Base-by-base conservation (phyloP, 2,888 invertebrate genomes). In the Drosophila kambysellisi region DNA sequence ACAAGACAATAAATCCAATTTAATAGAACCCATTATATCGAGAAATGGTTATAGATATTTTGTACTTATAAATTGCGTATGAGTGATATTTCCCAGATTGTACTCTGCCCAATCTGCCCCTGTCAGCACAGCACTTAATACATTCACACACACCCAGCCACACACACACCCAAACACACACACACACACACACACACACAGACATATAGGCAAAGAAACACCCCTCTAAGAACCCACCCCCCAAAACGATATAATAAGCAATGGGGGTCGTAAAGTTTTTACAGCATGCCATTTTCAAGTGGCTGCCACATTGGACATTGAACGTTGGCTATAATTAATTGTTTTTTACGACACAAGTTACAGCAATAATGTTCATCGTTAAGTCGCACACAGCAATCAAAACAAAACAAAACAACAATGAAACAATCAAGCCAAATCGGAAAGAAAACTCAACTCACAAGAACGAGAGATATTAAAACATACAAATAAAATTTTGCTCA, bases 251-350 rank as follows among this genome's bases (percentile, higher is more conserved):
- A 52, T 53, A 50, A 53, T 60, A 61, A 20, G 37, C 46, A 74
- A 53, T 63, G 70, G 76, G 65, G 65, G 50, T 66, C 65, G 48
- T 76, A 81, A 83, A 70, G 48, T 69, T 70, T 83, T 87, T 69
- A 83, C 79, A 61, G 66, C 89, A 69, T 60, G 72, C 54, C 67
- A 63, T 66, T n/a, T 41, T 71, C 74, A 76, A 87, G 89, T 83
- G 88, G 17, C 51, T 54, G 51, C 25, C 37, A 48, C 32, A 48
- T 63, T 77, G 64, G 32, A 41, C 50, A 63, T 52, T 65, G 75
- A 56, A 30, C 32, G 53, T 61, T 48, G 33, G 67, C 57, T 71
- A 75, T 72, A 81, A 83, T 83, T 83, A 89, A 83, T 87, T 77
- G 61, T 58, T 63, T 74, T 88, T 88, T 68, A 88, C 67, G 88